phyloP scores from a whole-genome alignment of 1,140 invertebrate species.

The Octopus bimaculoides region DNA sequence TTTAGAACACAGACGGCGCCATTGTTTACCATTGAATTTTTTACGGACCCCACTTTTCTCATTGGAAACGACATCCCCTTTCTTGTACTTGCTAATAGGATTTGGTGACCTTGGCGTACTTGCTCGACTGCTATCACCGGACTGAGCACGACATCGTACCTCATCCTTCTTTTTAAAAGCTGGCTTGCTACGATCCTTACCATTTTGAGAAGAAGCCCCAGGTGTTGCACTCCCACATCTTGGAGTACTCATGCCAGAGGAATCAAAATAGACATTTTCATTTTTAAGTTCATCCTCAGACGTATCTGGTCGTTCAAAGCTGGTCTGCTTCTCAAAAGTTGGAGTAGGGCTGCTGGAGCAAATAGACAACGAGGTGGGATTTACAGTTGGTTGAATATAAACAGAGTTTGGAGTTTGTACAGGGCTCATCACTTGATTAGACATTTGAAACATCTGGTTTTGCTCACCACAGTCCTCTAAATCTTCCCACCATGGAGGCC shows the following conservation, averaged over 20 bases:
- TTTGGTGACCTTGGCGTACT: conserved; percentile 59
- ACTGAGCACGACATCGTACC: conserved; percentile 50
- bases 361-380: conserved; percentile 45
- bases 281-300: conserved; percentile 51
- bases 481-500: conserved; percentile 94
- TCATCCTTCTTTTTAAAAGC: conserved; percentile 48
- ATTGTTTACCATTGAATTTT: conserved; percentile 99
- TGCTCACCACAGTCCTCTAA: conserved; percentile 65
- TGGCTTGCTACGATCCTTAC: conserved; percentile 35
- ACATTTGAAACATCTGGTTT: neutral
- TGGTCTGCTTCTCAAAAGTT: conserved; percentile 56
- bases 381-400: conserved; percentile 19
- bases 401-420: conserved; percentile 19
- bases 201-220: conserved; percentile 44
- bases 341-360: conserved; percentile 78
- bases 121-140: conserved; percentile 51
- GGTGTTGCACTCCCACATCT: conserved; percentile 60
- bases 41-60: conserved; percentile 90
- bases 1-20: conserved; percentile 92
- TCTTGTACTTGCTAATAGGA: conserved; percentile 90
- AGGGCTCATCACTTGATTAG: neutral
- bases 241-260: conserved; percentile 48
- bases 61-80: conserved; percentile 95
- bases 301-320: conserved; percentile 41
- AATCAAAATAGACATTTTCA: conserved; percentile 49